Evolutionary conservation across 2,797 vertebrate species (phyloP), one percentile per base, ranked within the genome.

Genomic region (Hephaestus fuliginosus): DNA sequence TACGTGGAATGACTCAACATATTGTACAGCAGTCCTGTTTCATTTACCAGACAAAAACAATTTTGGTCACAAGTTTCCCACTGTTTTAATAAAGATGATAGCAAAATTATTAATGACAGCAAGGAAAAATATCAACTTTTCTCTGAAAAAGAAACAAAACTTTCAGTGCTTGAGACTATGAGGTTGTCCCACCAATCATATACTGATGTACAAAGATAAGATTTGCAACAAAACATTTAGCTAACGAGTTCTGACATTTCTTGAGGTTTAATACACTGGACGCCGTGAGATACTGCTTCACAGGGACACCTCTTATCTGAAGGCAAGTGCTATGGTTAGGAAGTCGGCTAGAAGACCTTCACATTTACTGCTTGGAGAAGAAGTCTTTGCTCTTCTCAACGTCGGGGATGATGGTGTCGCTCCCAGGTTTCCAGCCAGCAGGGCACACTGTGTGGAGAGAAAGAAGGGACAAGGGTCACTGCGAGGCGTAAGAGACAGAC

Each of bases 341-440:
- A 74, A 28, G 30, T 53, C 80, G 46, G 67, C 13, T 0, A 18
- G 57, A 14, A 49, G 57, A 64, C 2, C n/a, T 71, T 92, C 86
- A 93, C 39, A 74, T 86, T 87, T 96, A 95, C 91, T 99, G 97
- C 93, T 99, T 99, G 92, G 97, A 95, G 82, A 99, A 99, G 94
- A 96, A 99, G 70, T 98, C 98, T 96, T 97, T 99, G 90, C 98
- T 99, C 85, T 98, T 96, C 90, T 97, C 91, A 88, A 99, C 93
- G 55, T 99, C 98, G 15, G 98, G 98, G 89, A 99, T 99, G 96
- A 99, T 99, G 69, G 98, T 98, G 92, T 99, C 98, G 85, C 95
- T 97, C 91, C 98, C 98, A 88, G 98, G 98, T 93, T 98, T 97
- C 98, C 98, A 99, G 83, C 98, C 98, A 14, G 98, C 98, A 48